Evolutionary conservation across 2,888 invertebrate species (phyloP).

Genomic region (Seladonia tumulorum): DNA sequence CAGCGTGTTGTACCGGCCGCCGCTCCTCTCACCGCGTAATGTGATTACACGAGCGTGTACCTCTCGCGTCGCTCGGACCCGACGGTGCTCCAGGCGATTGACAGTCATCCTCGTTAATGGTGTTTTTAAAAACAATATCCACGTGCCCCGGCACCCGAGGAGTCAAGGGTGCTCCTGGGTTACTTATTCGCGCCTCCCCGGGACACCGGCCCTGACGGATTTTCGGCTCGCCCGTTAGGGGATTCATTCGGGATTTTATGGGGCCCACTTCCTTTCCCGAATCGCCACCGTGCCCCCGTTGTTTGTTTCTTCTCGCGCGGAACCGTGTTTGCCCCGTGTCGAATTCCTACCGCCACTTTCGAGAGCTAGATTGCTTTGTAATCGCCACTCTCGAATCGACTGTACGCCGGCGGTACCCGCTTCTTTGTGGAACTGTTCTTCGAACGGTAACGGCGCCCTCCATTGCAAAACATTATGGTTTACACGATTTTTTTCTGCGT

Average conservation of each 20-base stretch:
- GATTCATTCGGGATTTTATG: conserved; percentile 30
- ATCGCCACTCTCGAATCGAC: neutral
- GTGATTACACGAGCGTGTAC: conserved; percentile 78
- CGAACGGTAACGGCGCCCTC: neutral
- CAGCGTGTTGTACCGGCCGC: conserved; percentile 45
- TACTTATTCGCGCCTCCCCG: conserved; percentile 57
- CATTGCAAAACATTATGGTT: neutral
- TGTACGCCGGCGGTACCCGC: neutral
- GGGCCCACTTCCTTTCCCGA: conserved; percentile 18
- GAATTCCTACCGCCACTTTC: neutral
- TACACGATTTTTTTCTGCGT: neutral
- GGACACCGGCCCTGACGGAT: conserved; percentile 12
- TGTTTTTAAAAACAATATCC: conserved; percentile 84
- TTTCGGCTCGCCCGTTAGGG: conserved; percentile 22
- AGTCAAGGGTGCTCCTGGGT: conserved; percentile 66
- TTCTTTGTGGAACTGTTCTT: neutral
- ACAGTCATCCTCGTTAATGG: conserved; percentile 83
- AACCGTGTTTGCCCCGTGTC: neutral
- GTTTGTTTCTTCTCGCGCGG: conserved; percentile 1
- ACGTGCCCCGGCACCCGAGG: conserved; percentile 69
- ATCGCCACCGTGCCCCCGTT: neutral
- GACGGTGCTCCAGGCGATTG: conserved; percentile 75
- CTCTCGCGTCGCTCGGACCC: conserved; percentile 42
- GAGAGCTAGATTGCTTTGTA: neutral
- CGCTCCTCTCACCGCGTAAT: conserved; percentile 72